phyloP scores from a whole-genome alignment of 1,140 invertebrate species.

The Pogonomyrmex californicus region DNA sequence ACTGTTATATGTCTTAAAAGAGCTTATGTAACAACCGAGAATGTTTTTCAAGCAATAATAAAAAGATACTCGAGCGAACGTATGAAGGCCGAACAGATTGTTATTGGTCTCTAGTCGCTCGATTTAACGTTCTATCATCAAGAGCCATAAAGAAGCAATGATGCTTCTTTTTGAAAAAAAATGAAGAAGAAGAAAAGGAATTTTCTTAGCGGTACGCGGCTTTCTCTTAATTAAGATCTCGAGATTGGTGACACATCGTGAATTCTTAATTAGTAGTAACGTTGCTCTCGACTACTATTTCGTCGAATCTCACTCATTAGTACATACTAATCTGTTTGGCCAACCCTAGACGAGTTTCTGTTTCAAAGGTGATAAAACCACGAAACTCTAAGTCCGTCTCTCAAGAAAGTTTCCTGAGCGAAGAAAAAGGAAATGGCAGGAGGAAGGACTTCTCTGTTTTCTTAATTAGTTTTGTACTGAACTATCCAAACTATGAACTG shows the following conservation, averaged over 20 bases:
- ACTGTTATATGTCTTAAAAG: background rate
- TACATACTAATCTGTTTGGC: slow-evolving; percentile 48
- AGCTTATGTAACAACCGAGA: background rate
- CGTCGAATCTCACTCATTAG: slow-evolving; percentile 64
- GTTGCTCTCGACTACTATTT: slow-evolving; percentile 50
- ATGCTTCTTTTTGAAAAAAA: background rate
- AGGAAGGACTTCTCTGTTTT: slow-evolving; percentile 45
- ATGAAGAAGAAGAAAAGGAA: background rate
- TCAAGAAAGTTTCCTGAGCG: slow-evolving; percentile 54
- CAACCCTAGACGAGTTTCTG: slow-evolving; percentile 38
- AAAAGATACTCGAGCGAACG: background rate
- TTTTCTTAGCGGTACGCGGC: slow-evolving; percentile 26
- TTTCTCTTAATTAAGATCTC: slow-evolving; percentile 74
- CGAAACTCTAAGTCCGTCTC: slow-evolving; percentile 63
- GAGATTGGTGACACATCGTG: slow-evolving; percentile 63
- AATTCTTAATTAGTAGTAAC: slow-evolving; percentile 74
- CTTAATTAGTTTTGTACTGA: slow-evolving; percentile 66
- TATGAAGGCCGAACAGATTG: background rate
- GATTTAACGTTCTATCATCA: slow-evolving; percentile 29
- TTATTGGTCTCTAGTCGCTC: background rate
- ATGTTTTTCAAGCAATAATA: background rate
- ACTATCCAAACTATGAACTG: background rate
- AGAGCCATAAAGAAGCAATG: background rate
- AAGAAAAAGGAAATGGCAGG: slow-evolving; percentile 36
- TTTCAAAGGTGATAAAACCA: slow-evolving; percentile 56